Evolutionary conservation across 2,888 invertebrate species (phyloP), one percentile per base, ranked within the genome.

Genomic region (Anarsia innoxiella): DNA sequence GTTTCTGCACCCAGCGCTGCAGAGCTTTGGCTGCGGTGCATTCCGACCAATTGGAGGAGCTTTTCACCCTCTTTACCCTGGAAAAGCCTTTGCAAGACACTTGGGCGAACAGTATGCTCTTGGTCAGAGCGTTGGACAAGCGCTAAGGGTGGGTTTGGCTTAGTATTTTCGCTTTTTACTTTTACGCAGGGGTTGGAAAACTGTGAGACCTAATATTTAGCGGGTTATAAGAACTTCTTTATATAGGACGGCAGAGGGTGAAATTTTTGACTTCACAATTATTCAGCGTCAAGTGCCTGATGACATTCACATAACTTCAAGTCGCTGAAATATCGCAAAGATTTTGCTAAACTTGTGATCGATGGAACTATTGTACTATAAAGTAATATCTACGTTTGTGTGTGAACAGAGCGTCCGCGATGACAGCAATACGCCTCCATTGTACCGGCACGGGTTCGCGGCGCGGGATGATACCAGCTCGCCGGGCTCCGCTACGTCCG

Each of bases 21-120:
- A 86, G 54, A 76, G 83, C 53, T 86, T 86, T 47, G 86, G 86
- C 15, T 86, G 86, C 44, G 86, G 86, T 1, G 86, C 86, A 0
- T 86, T 86, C 52, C 65, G 85, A 1, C 86, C 86, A 1, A 85
- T 86, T 46, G 84, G 83, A 1, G 85, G 84, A 26, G 84, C 85
- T 1, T 86, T 86, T 44, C 86, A 86, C 48, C 86, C 86, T 0
- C 60, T 86, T 1, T 86, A 86, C 44, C 86, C 85, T 0, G 82
- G 84, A 4, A 86, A 86, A 37, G 84, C 85, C 0, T 85, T 86
- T 37, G 85, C 84, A 1, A 65, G 86, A 26, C 86, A 86, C 40
- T 66, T 86, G 6, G 84, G 84, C 10, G 86, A 86, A 41, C 85
- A 85, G 45, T 86, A 86, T 39, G 85, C 83, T 0, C 65, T 86